Base-by-base conservation (phyloP, 2,888 invertebrate species). In the Drosophila tripunctata region DNA sequence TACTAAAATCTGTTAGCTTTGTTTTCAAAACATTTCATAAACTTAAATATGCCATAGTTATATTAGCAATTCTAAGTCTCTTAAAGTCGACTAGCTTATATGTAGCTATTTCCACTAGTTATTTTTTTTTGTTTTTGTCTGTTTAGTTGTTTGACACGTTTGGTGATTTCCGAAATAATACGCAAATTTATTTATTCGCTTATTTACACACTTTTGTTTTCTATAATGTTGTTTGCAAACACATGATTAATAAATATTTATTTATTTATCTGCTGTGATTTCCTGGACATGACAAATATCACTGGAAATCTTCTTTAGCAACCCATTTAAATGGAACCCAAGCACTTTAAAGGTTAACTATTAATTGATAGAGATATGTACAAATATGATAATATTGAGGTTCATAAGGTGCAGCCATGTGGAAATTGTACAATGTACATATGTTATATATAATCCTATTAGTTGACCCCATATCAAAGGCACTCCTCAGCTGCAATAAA, bases 131-230 rank as follows among this genome's bases (percentile, higher is more conserved):
- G 24, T 56, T 21, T 52, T 7, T 38, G 30, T 44, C 33, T 58
- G 38, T 55, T n/a, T 58, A 67, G 67, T 61, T 38, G 85, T 70
- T 84, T 72, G 85, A 87, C 82, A 84, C 63, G 82, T 88, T 83
- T 66, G 22, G 52, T 22, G 12, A 43, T 63, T 55, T 65, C 50
- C 31, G 56, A 51, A 52, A 67, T 57, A 70, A 45, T 15, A 57
- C 45, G 33, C 60, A 61, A 43, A 57, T 45, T 58, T 31, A 48
- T 61, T 63, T 38, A 50, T 55, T 50, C n/a, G 17, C 31, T 22
- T 15, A 62, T 55, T 63, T 55, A 36, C 41, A 62, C 41, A 63
- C 57, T 57, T 65, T 62, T 51, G 40, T 24, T 65, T 64, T 55
- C 30, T 15, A 31, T 40, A 12, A 12, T 33, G 31, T 51, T 69